Percentiles rank a stretch among this genome's conserved stretches.
Evolutionary conservation across 2,888 invertebrate species (phyloP).

Genomic region (Lysandra bellargus): DNA sequence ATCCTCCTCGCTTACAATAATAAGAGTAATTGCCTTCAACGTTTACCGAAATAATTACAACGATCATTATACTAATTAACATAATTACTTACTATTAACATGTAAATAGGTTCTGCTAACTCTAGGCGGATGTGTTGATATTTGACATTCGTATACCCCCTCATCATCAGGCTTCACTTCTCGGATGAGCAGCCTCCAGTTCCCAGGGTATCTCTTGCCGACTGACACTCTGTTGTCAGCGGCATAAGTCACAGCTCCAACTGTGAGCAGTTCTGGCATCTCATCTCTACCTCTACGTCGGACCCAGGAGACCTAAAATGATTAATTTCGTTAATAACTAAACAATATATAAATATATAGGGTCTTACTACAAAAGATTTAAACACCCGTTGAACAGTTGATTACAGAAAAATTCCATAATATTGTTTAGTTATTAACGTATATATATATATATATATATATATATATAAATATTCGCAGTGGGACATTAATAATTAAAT

Average conservation of each 20-base stretch:
- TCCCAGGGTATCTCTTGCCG: slow-evolving; percentile 82
- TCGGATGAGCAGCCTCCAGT: slow-evolving; percentile 83
- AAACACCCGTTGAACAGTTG: too few species aligned
- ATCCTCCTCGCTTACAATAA: neutral
- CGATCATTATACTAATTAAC: neutral
- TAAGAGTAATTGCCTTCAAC: neutral
- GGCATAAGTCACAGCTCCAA: slow-evolving; percentile 85
- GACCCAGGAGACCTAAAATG: slow-evolving; percentile 85
- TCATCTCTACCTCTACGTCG: slow-evolving; percentile 79
- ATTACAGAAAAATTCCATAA: too few species aligned
- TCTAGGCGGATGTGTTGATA: slow-evolving; percentile 86
- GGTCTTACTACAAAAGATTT: too few species aligned
- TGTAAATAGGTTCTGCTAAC: slow-evolving; percentile 84
- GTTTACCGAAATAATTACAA: neutral
- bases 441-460: too few species aligned
- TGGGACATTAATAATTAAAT: too few species aligned
- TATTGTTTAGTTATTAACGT: too few species aligned
- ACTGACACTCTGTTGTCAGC: slow-evolving; percentile 84
- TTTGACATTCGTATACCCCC: slow-evolving; percentile 86
- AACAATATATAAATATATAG: too few species aligned
- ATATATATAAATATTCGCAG: too few species aligned
- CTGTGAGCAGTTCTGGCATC: slow-evolving; percentile 85
- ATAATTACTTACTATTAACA: slow-evolving; percentile 80
- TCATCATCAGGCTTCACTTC: slow-evolving; percentile 84
- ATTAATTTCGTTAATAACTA: neutral